Percentiles rank a stretch among this genome's conserved stretches.
phyloP scores from a whole-genome alignment of 1,140 invertebrate species.

The Cotesia chilonis region DNA sequence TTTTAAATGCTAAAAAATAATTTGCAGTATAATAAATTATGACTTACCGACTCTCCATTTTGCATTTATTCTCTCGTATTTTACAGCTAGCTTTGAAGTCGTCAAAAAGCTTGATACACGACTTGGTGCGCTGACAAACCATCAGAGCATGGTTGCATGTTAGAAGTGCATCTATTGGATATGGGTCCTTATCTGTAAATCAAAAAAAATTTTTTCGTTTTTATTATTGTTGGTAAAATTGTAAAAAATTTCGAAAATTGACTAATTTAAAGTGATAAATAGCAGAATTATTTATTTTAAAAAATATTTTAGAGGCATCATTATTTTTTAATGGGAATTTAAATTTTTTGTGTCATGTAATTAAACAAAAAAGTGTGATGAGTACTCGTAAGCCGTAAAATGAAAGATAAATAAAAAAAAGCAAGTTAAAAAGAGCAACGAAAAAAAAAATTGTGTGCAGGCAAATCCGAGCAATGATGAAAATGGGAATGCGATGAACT shows the following conservation, averaged over 20 bases:
- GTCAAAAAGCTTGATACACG: constrained; percentile 81
- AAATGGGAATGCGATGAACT: neutral
- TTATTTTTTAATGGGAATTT: constrained; percentile 1
- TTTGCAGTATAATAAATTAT: constrained; percentile 3
- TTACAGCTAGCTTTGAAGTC: constrained; percentile 87
- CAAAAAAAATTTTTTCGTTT: constrained; percentile 14
- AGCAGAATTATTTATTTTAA: neutral
- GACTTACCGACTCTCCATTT: constrained; percentile 85
- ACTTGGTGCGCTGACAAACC: constrained; percentile 79
- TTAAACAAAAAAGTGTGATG: constrained; percentile 4
- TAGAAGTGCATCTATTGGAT: constrained; percentile 84
- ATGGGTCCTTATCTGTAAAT: constrained; percentile 84
- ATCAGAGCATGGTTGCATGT: constrained; percentile 87
- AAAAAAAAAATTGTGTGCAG: constrained; percentile 20
- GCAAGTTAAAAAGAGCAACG: neutral
- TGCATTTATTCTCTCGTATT: constrained; percentile 82
- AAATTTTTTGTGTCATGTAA: neutral
- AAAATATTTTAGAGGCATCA: neutral
- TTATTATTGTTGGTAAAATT: neutral
- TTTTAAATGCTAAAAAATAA: no score
- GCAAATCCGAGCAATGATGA: constrained; percentile 10
- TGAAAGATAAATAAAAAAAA: neutral
- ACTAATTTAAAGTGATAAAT: no score
- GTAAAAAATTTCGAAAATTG: no score
- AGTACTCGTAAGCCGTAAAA: neutral